A percentile compares a stretch with the other conserved stretches of the same genome.
phyloP scores from a whole-genome alignment of 2,888 invertebrate species.

The Anagyrus pseudococci region DNA sequence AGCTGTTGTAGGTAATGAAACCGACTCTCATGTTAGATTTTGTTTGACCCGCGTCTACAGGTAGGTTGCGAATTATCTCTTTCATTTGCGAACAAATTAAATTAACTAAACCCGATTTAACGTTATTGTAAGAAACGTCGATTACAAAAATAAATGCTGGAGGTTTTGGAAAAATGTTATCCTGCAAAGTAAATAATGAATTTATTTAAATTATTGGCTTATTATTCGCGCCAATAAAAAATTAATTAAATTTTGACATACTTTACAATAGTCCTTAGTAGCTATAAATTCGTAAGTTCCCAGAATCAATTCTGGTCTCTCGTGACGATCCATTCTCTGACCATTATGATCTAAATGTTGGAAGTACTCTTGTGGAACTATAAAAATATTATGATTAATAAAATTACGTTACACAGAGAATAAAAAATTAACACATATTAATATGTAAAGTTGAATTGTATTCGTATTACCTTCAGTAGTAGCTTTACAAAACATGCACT shows the following conservation, averaged over 20 bases:
- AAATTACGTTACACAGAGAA: too few species aligned
- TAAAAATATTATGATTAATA: too few species aligned
- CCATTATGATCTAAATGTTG: slow-evolving; percentile 93
- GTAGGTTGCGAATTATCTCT: slow-evolving; percentile 78
- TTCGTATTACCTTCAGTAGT: slow-evolving; percentile 90
- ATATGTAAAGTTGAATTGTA: too few species aligned
- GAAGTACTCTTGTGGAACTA: slow-evolving; percentile 93
- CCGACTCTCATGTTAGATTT: slow-evolving; percentile 85
- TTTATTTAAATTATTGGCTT: too few species aligned
- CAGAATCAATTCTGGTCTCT: slow-evolving; percentile 90
- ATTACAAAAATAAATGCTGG: slow-evolving; percentile 96
- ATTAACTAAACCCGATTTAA: slow-evolving; percentile 90
- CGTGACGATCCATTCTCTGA: slow-evolving; percentile 82
- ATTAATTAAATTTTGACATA: too few species aligned
- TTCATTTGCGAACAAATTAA: slow-evolving; percentile 88
- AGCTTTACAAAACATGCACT: slow-evolving; percentile 95
- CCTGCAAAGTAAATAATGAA: slow-evolving; percentile 71
- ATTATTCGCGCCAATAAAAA: too few species aligned
- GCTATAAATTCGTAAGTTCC: slow-evolving; percentile 97
- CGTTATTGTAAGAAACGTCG: slow-evolving; percentile 96
- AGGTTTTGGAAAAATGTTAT: slow-evolving; percentile 86
- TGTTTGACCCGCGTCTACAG: slow-evolving; percentile 77
- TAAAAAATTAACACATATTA: too few species aligned
- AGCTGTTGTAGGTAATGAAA: slow-evolving; percentile 95
- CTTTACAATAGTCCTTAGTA: slow-evolving; percentile 96